Evolutionary conservation across 1,140 invertebrate species (phyloP).

Genomic region (Drosophila nannoptera): DNA sequence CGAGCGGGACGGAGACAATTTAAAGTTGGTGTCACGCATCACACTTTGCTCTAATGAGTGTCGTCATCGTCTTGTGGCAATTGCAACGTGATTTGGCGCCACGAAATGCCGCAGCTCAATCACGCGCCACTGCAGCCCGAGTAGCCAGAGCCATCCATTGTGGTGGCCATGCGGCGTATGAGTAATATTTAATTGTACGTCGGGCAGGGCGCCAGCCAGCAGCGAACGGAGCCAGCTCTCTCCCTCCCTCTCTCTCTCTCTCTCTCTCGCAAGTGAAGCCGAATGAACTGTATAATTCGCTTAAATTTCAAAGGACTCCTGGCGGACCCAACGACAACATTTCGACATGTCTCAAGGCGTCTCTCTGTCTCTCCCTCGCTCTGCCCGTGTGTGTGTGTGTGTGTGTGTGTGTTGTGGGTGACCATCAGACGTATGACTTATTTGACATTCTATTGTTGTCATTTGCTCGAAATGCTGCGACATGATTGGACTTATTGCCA

Average conservation of each 20-base stretch:
- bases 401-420: neutral
- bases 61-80: constrained; percentile 57
- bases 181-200: constrained; percentile 51
- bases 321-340: constrained; percentile 22
- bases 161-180: constrained; percentile 47
- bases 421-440: constrained; percentile 30
- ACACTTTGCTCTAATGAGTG: constrained; percentile 70
- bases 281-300: constrained; percentile 21
- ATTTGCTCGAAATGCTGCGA: constrained; percentile 28
- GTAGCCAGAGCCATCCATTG: constrained; percentile 32
- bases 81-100: constrained; percentile 71
- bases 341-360: constrained; percentile 1
- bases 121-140: constrained; percentile 26
- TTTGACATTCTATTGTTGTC: constrained; percentile 38
- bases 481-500: constrained; percentile 37
- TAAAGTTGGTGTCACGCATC: constrained; percentile 75
- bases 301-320: constrained; percentile 22
- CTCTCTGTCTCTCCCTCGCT: neutral
- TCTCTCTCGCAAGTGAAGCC: neutral
- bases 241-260: neutral
- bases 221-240: neutral
- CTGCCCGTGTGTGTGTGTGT: neutral
- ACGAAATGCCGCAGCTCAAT: constrained; percentile 52
- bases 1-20: constrained; percentile 57
- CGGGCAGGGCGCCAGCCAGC: constrained; percentile 6